Evolutionary conservation across 1,140 invertebrate species (phyloP).

Genomic region (Papilio dardanus): DNA sequence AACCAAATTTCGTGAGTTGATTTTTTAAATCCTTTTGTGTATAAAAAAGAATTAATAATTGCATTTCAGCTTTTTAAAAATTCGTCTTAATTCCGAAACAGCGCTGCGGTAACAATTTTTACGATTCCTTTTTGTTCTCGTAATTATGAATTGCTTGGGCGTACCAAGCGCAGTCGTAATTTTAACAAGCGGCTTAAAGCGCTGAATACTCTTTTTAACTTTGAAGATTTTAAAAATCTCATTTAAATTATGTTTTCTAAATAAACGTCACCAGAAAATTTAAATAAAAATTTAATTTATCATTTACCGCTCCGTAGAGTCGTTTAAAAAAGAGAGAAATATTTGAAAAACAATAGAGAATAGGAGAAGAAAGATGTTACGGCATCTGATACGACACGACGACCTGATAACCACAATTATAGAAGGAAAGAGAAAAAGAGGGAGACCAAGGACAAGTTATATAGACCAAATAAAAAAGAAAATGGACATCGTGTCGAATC

Average conservation of each 20-base stretch:
- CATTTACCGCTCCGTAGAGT: no score
- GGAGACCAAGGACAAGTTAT: no score
- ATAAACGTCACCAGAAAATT: background rate
- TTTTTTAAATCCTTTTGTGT: background rate
- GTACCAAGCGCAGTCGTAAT: conserved; percentile 17
- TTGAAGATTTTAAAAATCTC: background rate
- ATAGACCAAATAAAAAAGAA: no score
- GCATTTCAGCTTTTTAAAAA: conserved; percentile 4
- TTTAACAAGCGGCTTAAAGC: conserved; percentile 21
- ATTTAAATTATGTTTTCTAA: conserved; percentile 11
- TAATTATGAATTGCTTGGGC: conserved; percentile 23
- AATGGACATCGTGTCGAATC: no score
- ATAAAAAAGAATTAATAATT: background rate
- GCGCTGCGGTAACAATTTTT: conserved; percentile 14
- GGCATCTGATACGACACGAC: no score
- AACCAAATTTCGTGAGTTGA: background rate
- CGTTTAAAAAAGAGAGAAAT: no score
- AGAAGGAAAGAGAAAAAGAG: no score
- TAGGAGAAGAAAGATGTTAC: no score
- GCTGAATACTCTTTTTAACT: conserved; percentile 18
- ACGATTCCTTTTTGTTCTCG: conserved; percentile 22
- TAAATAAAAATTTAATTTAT: background rate
- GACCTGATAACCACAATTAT: no score
- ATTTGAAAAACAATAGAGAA: no score
- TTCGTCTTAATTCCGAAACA: conserved; percentile 10